These are phyloP conservation scores for Lepidurus arcticus DNA, from an alignment of 1,140 invertebrate genomes.

Conservation along the genomic window DNA sequence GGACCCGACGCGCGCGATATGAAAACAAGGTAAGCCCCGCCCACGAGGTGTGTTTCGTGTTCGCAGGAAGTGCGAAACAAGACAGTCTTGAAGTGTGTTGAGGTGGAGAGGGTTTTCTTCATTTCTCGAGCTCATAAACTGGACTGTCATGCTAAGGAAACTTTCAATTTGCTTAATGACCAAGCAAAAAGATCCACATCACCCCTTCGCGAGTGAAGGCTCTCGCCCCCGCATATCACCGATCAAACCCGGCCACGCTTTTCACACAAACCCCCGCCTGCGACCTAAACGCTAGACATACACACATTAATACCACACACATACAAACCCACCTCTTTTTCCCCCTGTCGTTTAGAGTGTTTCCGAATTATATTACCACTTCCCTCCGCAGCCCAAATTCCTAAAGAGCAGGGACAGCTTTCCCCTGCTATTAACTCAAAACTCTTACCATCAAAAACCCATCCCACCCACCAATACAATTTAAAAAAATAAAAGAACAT, in stretches of 20 bases:
- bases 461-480: too few relatives aligned
- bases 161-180: conserved; percentile 20
- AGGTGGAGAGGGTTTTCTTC: background rate
- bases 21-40: too few relatives aligned
- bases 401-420: too few relatives aligned
- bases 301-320: background rate
- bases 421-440: too few relatives aligned
- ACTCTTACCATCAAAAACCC: too few relatives aligned
- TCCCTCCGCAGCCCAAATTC: too few relatives aligned
- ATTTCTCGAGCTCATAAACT: background rate
- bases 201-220: background rate
- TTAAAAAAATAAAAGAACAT: too few relatives aligned
- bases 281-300: background rate
- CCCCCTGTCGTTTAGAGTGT: background rate
- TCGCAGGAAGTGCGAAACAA: background rate
- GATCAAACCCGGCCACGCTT: background rate
- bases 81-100: background rate
- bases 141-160: conserved; percentile 11
- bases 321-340: background rate
- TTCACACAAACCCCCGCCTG: background rate
- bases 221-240: background rate
- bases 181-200: background rate
- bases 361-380: too few relatives aligned
- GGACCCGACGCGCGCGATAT: too few relatives aligned
- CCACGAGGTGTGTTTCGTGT: background rate